Percentiles rank a stretch among this genome's conserved stretches.
phyloP scores from a whole-genome alignment of 2,797 vertebrate genomes.

The Platalea minor region DNA sequence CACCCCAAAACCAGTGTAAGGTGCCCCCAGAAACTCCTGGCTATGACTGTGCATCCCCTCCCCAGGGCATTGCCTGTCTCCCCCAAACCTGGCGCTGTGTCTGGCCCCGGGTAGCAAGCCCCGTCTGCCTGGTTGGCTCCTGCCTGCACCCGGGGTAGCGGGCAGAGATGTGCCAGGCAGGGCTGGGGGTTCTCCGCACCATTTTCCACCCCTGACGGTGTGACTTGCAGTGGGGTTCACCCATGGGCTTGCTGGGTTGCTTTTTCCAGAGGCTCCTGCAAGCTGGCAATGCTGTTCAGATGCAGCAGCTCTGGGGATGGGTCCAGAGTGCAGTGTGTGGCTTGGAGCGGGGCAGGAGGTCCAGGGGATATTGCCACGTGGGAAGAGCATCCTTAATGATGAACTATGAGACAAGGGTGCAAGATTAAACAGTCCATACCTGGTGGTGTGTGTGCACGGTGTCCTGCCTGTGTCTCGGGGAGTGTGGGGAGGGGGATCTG shows the following conservation, averaged over 20 bases:
- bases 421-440: slow-evolving; percentile 3
- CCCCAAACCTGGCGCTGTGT: neutral
- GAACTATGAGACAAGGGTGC: neutral
- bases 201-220: neutral
- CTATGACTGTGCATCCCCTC: neutral
- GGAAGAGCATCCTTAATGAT: neutral
- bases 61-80: neutral
- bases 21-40: neutral
- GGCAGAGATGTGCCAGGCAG: neutral
- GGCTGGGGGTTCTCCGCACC: neutral
- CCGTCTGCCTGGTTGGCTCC: neutral
- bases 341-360: neutral
- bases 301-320: neutral
- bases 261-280: neutral
- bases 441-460: neutral
- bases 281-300: neutral
- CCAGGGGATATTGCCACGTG: fast-evolving
- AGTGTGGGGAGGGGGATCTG: fast-evolving
- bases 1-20: neutral
- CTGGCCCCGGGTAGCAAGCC: neutral
- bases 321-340: fast-evolving
- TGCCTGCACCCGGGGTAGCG: fast-evolving
- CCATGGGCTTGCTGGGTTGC: neutral
- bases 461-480: neutral
- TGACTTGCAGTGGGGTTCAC: neutral